Percentiles rank a stretch among this genome's conserved stretches.
phyloP scores from a whole-genome alignment of 2,113 vertebrate genomes.

The Siniperca knerii region DNA sequence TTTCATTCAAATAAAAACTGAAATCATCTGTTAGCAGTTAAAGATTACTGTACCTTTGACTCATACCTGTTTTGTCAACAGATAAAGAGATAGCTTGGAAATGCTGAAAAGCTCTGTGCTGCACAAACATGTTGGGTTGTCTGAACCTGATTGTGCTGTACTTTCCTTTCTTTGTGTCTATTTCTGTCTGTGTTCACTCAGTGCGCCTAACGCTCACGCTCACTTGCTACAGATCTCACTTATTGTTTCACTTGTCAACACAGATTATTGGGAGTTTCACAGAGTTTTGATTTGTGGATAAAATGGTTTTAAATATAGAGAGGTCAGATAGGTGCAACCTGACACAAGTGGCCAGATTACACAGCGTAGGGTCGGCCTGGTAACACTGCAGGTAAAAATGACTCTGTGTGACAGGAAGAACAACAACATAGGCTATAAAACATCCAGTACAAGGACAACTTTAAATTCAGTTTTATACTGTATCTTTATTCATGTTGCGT shows the following conservation, averaged over 20 bases:
- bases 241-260: conserved; percentile 76
- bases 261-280: conserved; percentile 61
- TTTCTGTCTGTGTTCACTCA: conserved; percentile 57
- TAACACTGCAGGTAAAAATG: conserved; percentile 33
- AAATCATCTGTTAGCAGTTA: not conserved
- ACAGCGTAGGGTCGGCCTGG: conserved; percentile 3
- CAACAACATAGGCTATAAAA: not conserved
- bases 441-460: conserved; percentile 2
- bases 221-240: conserved; percentile 51
- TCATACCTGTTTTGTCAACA: conserved; percentile 45
- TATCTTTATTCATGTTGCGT: not conserved
- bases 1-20: conserved; percentile 13
- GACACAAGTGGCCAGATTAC: not conserved
- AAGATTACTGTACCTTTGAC: conserved; percentile 10
- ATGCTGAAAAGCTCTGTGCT: conserved; percentile 38
- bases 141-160: conserved; percentile 48
- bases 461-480: not conserved
- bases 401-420: not conserved
- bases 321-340: conserved; percentile 41
- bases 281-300: conserved; percentile 62
- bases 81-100: conserved; percentile 27
- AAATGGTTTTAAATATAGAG: conserved; percentile 60
- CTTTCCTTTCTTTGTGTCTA: conserved; percentile 75
- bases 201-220: conserved; percentile 33
- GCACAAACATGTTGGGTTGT: conserved; percentile 38